phyloP scores from a whole-genome alignment of 2,797 vertebrate species.

The Myotis daubentonii region DNA sequence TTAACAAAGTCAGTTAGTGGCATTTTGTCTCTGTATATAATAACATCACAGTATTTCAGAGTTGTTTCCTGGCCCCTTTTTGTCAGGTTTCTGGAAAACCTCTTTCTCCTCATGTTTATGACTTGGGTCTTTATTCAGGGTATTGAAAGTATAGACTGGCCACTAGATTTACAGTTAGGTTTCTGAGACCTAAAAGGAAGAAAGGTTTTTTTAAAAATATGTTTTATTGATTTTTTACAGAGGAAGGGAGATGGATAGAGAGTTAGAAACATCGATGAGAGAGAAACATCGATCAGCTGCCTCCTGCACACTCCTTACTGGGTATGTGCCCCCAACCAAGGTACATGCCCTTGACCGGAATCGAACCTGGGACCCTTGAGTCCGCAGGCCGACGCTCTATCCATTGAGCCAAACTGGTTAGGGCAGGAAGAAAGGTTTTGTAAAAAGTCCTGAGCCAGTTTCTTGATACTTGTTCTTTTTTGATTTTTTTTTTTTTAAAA shows the following conservation, averaged over 20 bases:
- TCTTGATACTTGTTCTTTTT: not conserved
- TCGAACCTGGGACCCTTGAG: too few relatives aligned
- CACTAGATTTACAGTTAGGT: not conserved
- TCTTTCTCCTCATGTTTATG: constrained; percentile 48
- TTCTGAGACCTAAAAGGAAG: constrained; percentile 20
- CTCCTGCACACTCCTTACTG: too few relatives aligned
- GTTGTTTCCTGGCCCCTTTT: not conserved
- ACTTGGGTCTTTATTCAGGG: not conserved
- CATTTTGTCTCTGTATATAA: not conserved
- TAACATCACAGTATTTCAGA: not conserved
- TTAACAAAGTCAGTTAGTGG: not conserved
- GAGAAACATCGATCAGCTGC: too few relatives aligned
- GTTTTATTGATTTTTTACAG: too few relatives aligned
- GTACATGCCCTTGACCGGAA: too few relatives aligned
- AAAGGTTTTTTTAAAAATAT: constrained; percentile 12
- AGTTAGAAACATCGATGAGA: too few relatives aligned
- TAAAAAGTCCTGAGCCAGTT: not conserved
- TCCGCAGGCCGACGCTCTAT: too few relatives aligned
- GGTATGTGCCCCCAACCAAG: too few relatives aligned
- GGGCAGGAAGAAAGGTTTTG: constrained; percentile 8
- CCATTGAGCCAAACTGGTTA: too few relatives aligned
- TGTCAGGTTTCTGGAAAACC: constrained; percentile 13
- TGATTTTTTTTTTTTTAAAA: not conserved
- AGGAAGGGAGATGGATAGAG: too few relatives aligned
- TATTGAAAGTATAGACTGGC: not conserved